Percentiles rank a stretch among this genome's conserved stretches.
Evolutionary conservation across 2,888 invertebrate genomes (phyloP).

Genomic region (Drosophila rellima): DNA sequence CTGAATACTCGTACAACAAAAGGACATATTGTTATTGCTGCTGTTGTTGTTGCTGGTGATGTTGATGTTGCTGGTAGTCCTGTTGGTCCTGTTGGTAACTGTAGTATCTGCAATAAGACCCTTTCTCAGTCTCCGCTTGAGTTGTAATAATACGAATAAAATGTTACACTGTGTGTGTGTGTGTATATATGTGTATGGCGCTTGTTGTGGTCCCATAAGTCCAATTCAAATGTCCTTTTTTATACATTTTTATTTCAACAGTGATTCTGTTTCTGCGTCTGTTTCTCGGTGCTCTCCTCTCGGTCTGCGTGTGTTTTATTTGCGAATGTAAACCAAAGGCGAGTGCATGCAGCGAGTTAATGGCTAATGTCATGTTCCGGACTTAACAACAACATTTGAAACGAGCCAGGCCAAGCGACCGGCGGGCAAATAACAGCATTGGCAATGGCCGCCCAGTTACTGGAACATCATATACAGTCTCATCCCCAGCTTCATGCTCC

Average conservation of each 20-base stretch:
- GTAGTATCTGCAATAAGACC: conserved; percentile 55
- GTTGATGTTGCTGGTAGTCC: conserved; percentile 6
- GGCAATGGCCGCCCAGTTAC: conserved; percentile 40
- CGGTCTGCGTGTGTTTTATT: conserved; percentile 75
- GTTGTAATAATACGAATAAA: conserved; percentile 78
- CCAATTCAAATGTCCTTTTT: conserved; percentile 83
- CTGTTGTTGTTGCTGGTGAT: conserved; percentile 4
- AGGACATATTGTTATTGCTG: conserved; percentile 57
- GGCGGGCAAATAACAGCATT: conserved; percentile 64
- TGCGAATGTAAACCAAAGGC: conserved; percentile 81
- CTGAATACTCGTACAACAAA: conserved; percentile 37
- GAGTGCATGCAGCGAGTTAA: conserved; percentile 81
- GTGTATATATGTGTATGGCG: conserved; percentile 41
- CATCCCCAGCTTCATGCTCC: conserved; percentile 4
- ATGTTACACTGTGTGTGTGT: conserved; percentile 59
- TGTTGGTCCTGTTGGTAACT: conserved; percentile 38
- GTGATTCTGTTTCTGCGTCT: conserved; percentile 66
- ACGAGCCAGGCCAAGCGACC: conserved; percentile 55
- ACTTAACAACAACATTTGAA: conserved; percentile 80
- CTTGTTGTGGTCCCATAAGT: conserved; percentile 82
- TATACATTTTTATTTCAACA: conserved; percentile 83
- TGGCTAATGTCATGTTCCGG: conserved; percentile 83
- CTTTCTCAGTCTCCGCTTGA: conserved; percentile 15
- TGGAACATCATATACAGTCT: conserved; percentile 25
- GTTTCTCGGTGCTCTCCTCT: conserved; percentile 16